phyloP scores from a whole-genome alignment of 2,888 invertebrate genomes.

The Cerceris rybyensis region DNA sequence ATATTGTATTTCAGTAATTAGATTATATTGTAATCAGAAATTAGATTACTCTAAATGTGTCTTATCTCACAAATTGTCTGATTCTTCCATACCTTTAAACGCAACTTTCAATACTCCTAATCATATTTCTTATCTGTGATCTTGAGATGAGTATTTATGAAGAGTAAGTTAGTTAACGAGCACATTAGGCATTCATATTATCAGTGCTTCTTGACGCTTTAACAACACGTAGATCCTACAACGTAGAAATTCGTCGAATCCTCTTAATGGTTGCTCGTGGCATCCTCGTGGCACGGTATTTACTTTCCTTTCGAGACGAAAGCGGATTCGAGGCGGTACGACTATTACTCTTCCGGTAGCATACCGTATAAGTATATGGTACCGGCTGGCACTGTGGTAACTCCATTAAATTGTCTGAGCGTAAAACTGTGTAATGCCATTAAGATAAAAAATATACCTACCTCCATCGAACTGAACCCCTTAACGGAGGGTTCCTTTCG shows the following conservation, averaged over 20 bases:
- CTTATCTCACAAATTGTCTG: too few relatives aligned
- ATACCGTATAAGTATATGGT: conserved; percentile 26
- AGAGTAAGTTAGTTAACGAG: too few relatives aligned
- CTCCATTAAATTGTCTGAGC: conserved; percentile 59
- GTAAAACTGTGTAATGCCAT: conserved; percentile 63
- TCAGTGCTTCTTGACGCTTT: not conserved
- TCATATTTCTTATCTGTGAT: too few relatives aligned
- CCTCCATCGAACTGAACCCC: conserved; percentile 2
- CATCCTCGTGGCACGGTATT: conserved; percentile 22
- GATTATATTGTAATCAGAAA: too few relatives aligned
- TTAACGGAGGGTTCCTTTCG: conserved; percentile 34
- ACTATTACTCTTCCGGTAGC: conserved; percentile 38
- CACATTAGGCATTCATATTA: not conserved
- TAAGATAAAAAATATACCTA: conserved; percentile 64
- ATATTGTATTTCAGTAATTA: too few relatives aligned
- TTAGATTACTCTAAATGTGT: too few relatives aligned
- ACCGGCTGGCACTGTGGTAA: conserved; percentile 30
- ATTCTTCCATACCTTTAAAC: too few relatives aligned
- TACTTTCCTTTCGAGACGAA: conserved; percentile 31
- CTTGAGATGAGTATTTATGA: too few relatives aligned
- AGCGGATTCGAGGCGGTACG: conserved; percentile 20
- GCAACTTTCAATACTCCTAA: too few relatives aligned
- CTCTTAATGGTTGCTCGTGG: conserved; percentile 28
- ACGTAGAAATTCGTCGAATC: conserved; percentile 11
- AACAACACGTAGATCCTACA: not conserved